Evolutionary conservation across 2,113 vertebrate species (phyloP).

Genomic region (Sciurus niger): DNA sequence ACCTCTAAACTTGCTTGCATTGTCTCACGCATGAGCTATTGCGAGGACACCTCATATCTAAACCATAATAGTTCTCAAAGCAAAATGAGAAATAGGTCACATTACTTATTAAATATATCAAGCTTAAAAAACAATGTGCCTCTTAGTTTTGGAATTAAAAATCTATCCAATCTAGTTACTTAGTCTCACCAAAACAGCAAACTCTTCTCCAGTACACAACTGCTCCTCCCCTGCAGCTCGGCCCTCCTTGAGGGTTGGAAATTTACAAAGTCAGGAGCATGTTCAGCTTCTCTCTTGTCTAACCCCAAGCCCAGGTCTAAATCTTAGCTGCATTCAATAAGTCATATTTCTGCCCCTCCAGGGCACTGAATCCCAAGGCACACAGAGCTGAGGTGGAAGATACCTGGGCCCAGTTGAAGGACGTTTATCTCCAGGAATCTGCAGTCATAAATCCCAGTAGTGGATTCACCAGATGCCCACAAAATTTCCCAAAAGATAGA

Average conservation of each 20-base stretch:
- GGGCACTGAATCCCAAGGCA: neutral
- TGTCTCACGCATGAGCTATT: no score
- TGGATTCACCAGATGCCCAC: neutral
- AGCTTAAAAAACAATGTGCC: neutral
- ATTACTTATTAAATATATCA: neutral
- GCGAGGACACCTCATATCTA: no score
- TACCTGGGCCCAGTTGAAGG: neutral
- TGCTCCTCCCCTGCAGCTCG: neutral
- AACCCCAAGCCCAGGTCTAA: neutral
- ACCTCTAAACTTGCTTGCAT: no score
- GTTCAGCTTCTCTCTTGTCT: neutral
- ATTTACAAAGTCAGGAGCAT: neutral
- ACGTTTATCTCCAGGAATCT: neutral
- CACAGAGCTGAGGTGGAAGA: neutral
- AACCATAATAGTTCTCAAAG: neutral
- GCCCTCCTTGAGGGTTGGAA: neutral
- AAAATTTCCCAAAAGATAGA: constrained; percentile 1
- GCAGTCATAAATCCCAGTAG: neutral
- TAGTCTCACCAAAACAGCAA: neutral
- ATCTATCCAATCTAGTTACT: neutral
- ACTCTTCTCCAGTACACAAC: neutral
- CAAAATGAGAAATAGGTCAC: neutral
- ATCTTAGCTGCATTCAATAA: neutral
- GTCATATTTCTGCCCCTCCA: neutral
- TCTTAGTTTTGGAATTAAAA: neutral